A percentile compares a stretch with the other conserved stretches of the same genome.
Conservation (phyloP, 2,888 invertebrate species). For the Seira musarum region DNA sequence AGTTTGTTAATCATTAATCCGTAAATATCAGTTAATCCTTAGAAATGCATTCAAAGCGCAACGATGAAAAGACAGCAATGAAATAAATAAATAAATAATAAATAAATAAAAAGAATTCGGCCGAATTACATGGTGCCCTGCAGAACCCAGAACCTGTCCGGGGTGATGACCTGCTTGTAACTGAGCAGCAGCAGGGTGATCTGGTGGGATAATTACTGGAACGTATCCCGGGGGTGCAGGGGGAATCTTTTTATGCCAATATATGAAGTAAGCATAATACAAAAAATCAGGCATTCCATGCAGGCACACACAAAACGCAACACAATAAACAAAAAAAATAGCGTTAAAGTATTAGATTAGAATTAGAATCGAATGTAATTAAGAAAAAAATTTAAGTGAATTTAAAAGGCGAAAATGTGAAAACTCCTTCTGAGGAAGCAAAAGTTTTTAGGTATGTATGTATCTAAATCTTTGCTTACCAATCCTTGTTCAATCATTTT, state of each 20-base stretch:
- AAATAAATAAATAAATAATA: neutral
- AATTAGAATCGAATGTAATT: slow-evolving; percentile 21
- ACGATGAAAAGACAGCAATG: slow-evolving; percentile 14
- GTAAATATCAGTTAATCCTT: neutral
- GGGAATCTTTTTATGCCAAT: slow-evolving; percentile 66
- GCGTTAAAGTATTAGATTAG: slow-evolving; percentile 37
- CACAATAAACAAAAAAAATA: slow-evolving; percentile 11
- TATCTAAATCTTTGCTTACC: too few relatives aligned
- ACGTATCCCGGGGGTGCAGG: slow-evolving; percentile 69
- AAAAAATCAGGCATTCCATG: slow-evolving; percentile 10
- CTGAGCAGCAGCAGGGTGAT: slow-evolving; percentile 45
- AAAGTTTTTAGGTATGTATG: neutral
- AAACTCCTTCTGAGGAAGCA: neutral
- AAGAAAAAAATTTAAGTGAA: neutral
- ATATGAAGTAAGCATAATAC: too few relatives aligned
- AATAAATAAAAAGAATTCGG: neutral
- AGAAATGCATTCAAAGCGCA: neutral
- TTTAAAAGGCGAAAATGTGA: neutral
- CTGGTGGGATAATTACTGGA: slow-evolving; percentile 65
- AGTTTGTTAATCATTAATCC: neutral
- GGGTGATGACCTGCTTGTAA: slow-evolving; percentile 55
- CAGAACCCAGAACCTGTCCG: slow-evolving; percentile 19
- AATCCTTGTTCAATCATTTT: slow-evolving; percentile 80
- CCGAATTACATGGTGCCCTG: slow-evolving; percentile 46
- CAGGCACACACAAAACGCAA: slow-evolving; percentile 13